Evolutionary conservation across 2,888 invertebrate species (phyloP).

Genomic region (Caenorhabditis japonica): DNA sequence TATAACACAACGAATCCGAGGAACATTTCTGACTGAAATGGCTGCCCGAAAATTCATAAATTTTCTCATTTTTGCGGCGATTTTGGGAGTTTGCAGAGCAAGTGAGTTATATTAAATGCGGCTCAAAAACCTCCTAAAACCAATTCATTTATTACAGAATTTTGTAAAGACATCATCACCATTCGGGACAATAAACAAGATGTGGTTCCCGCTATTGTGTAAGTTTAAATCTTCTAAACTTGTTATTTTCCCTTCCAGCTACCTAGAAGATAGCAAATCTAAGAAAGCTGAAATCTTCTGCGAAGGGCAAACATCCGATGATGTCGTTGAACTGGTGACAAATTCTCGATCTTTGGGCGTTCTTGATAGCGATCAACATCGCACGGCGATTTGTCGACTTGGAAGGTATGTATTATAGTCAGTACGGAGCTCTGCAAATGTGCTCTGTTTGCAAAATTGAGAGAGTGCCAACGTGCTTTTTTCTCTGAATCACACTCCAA

Average conservation of each 20-base stretch:
- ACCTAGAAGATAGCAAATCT: constrained; percentile 8
- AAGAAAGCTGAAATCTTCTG: constrained; percentile 20
- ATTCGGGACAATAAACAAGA: constrained; percentile 9
- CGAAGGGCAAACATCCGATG: constrained; percentile 10
- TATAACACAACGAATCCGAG: constrained; percentile 8
- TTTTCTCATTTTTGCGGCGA: too few species aligned
- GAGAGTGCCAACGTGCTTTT: too few species aligned
- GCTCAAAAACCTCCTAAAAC: not conserved
- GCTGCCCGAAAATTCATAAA: too few species aligned
- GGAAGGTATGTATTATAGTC: constrained; percentile 13
- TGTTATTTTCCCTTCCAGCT: not conserved
- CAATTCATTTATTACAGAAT: constrained; percentile 17
- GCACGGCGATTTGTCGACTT: constrained; percentile 18
- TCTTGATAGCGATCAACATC: constrained; percentile 3
- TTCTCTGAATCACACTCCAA: too few species aligned
- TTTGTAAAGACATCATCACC: constrained; percentile 6
- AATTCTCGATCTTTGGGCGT: constrained; percentile 22
- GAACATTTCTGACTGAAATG: too few species aligned
- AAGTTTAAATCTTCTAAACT: not conserved
- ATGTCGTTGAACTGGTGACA: constrained; percentile 24
- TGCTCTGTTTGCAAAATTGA: too few species aligned
- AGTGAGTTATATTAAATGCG: not conserved
- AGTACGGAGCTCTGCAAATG: not conserved
- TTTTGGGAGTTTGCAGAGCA: not conserved
- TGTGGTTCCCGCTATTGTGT: constrained; percentile 8